Evolutionary conservation across 1,140 invertebrate species (phyloP), one percentile per base, ranked within the genome.

Genomic region (Palaemon carinicauda): DNA sequence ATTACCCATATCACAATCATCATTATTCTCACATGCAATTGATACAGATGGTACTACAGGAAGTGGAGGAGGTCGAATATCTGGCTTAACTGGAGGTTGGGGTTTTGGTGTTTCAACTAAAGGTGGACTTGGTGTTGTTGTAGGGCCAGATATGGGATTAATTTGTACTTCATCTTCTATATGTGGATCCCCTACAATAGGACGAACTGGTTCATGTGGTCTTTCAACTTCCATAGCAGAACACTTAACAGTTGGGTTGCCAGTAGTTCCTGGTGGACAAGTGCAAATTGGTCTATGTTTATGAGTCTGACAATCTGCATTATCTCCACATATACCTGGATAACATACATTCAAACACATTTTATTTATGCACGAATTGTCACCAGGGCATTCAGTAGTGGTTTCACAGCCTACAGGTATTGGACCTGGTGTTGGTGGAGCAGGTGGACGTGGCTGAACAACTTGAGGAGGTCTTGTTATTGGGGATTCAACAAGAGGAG

Each of bases 211-310:
- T 41, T 75, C 14, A 21, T 14, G 50, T 54, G 80, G 71, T 79
- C 1, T 29, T 9, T 77, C 74, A 14, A 77, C 78, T 21, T 41
- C 53, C 56, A 87, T 71, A 50, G 85, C 85, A 31, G 88, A 89
- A 90, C 96, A 98, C 89, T 95, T 94, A 1, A 96, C 93, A 86
- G 96, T 96, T 7, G 96, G 96, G 91, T 97, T 96, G 21, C 97
- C 96, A 14, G 93, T 80, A 93, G 94, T 90, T 89, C 92, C 93
- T 52, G 91, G 89, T n/a, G 95, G 95, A 91, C 97, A 98, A 90
- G 95, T 94, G 90, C 97, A 98, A 2, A 96, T 92, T 0, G 96
- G 94, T 60, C 96, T 92, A 89, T 98, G 97, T 89, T 96, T 96
- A 89, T 95, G 93, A 1, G 96, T 95, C 21, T 94, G 92, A 90